Base-by-base conservation (phyloP, 2,888 invertebrate genomes). In the Idaea biselata region DNA sequence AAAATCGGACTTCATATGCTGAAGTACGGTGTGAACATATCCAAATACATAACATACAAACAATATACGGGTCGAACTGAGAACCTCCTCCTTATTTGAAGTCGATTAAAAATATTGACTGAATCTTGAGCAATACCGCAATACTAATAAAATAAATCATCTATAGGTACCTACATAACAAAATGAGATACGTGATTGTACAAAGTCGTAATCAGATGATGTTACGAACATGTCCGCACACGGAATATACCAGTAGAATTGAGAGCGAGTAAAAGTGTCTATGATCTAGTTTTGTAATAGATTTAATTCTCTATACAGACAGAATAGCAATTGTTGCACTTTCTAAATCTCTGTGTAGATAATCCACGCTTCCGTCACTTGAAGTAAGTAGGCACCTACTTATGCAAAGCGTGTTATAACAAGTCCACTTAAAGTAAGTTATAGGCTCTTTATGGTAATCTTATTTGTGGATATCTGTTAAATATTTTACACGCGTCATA, bases 251-350 rank as follows among this genome's bases (percentile, higher is more conserved):
- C 3, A 25, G 25, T 25, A 59, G 71, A 76, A 73, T 72, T 65
- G 63, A 67, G 63, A 70, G 71, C 64, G 62, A 74, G 81, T 80
- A 81, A 81, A 80, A 81, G 79, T 71, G 59, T 56, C 56, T 56
- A 58, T 71, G 75, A 69, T 77, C 76, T 67, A 78, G 77, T 81
- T 79, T 69, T 62, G 62, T 61, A 68, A 67, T 58, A 73, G 63
- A 65, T 68, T 60, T 54, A 70, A 65, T 69, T 64, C 68, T 64
- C 71, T 70, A 68, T 75, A 71, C 70, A 70, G 67, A 68, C 69
- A 63, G 80, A 80, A 80, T 81, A 76, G 75, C 66, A 77, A 74
- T 72, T 75, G 63, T 73, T 63, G 67, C 67, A 74, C 81, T 80
- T 81, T 81, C 80, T 77, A 71, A 67, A 70, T 73, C 66, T 72